These are phyloP conservation scores for Noctua janthe DNA, from an alignment of 2,888 invertebrate species.

Conservation along the genomic window DNA sequence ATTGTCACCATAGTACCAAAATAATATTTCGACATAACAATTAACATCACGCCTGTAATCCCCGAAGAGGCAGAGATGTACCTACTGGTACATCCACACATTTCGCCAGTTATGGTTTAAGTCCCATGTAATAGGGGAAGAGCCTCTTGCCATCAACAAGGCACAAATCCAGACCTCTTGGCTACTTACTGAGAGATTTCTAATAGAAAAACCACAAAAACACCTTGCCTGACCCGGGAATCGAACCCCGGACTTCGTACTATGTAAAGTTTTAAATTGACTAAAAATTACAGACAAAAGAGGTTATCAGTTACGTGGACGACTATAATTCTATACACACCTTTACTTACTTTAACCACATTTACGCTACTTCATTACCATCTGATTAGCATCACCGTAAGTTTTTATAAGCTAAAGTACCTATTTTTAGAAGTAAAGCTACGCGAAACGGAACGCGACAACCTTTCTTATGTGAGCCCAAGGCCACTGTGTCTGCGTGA, in stretches of 20 bases:
- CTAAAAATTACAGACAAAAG: background rate
- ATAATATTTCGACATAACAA: no score
- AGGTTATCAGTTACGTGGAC: background rate
- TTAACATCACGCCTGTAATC: no score
- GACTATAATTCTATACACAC: background rate
- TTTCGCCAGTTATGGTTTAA: background rate
- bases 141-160: no score
- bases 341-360: slow-evolving; percentile 4
- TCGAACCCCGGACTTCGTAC: no score
- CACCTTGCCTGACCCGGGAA: no score
- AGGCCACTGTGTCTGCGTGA: slow-evolving; percentile 28
- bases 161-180: no score
- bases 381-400: slow-evolving; percentile 28
- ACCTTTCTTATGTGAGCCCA: slow-evolving; percentile 41
- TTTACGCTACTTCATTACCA: slow-evolving; percentile 35
- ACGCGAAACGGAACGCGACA: slow-evolving; percentile 36
- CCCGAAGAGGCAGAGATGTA: no score
- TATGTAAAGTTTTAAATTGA: no score
- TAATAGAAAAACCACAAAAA: no score
- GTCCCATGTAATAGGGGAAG: no score
- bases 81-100: no score
- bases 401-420: slow-evolving; percentile 27
- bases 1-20: background rate
- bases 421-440: slow-evolving; percentile 35
- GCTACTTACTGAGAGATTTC: no score